These are phyloP conservation scores for Parelbella ahira DNA, from an alignment of 2,888 invertebrate species.

Conservation along the genomic window DNA sequence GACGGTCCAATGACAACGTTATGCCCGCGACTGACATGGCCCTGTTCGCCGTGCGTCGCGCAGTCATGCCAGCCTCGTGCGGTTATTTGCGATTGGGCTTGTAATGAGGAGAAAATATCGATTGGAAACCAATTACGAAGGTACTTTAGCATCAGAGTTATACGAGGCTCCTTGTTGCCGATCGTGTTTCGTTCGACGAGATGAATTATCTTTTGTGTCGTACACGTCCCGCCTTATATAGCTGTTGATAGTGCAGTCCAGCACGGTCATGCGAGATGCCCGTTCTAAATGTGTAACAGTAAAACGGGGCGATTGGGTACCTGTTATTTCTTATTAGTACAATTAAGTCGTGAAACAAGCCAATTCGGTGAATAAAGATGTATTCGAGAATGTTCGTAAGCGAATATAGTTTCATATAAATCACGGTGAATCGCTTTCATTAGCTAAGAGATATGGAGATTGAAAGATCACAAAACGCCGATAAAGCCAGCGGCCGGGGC, in stretches of 20 bases:
- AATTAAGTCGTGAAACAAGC: too few relatives aligned
- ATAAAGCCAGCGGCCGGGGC: conserved; percentile 10
- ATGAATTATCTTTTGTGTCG: conserved; percentile 9
- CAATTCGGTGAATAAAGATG: conserved; percentile 11
- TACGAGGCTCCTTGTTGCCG: conserved; percentile 15
- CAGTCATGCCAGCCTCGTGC: conserved; percentile 20
- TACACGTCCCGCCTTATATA: conserved; percentile 1
- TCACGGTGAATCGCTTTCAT: conserved; percentile 20
- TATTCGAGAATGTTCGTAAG: conserved; percentile 3
- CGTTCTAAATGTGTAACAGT: background rate
- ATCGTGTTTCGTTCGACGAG: conserved; percentile 11
- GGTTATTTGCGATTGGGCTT: conserved; percentile 25
- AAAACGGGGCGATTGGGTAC: too few relatives aligned
- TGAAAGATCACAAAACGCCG: conserved; percentile 17
- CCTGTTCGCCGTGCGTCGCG: conserved; percentile 14
- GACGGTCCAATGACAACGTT: conserved; percentile 38
- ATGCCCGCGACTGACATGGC: conserved; percentile 30
- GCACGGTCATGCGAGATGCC: background rate
- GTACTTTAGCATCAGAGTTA: conserved; percentile 19
- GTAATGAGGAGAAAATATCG: conserved; percentile 26
- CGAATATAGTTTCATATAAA: conserved; percentile 1
- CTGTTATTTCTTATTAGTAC: too few relatives aligned
- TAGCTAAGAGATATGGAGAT: conserved; percentile 25
- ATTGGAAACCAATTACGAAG: conserved; percentile 24
- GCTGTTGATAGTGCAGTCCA: conserved; percentile 2